A percentile compares a stretch with the other conserved stretches of the same genome.
Conservation (phyloP, 2,888 invertebrate species). For the Eueremaeus valkanovi region DNA sequence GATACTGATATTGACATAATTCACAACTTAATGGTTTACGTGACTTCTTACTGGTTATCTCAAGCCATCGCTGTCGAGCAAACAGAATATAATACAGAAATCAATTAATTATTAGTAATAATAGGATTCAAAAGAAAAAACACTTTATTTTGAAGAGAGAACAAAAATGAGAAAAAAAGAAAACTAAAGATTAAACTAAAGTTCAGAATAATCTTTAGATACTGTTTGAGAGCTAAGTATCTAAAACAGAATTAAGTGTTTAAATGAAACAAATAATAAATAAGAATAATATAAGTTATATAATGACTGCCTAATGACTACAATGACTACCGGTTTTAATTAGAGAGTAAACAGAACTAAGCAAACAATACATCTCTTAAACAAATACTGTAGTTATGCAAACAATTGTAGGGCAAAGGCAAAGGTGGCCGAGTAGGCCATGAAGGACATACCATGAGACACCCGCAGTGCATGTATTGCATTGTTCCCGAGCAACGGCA, state of each 20-base stretch:
- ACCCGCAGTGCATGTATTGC: slow-evolving; percentile 57
- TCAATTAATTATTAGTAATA: slow-evolving; percentile 33
- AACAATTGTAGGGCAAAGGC: neutral
- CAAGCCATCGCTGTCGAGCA: slow-evolving; percentile 60
- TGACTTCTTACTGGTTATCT: slow-evolving; percentile 55
- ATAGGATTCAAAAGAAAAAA: slow-evolving; percentile 27
- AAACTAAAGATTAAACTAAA: too few species aligned
- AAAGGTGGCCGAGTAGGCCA: neutral
- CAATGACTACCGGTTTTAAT: neutral
- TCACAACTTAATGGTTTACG: slow-evolving; percentile 57
- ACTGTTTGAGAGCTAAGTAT: too few species aligned
- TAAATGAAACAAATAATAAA: neutral
- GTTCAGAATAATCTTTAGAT: too few species aligned
- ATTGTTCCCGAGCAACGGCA: slow-evolving; percentile 58
- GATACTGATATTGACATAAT: slow-evolving; percentile 57
- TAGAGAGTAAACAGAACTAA: neutral
- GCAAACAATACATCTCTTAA: too few species aligned
- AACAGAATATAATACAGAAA: slow-evolving; percentile 43
- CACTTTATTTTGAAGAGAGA: too few species aligned
- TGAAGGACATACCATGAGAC: slow-evolving; percentile 54
- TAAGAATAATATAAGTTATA: neutral
- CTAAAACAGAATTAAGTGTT: neutral
- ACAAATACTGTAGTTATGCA: neutral
- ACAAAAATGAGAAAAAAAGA: too few species aligned
- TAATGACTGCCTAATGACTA: neutral